Evolutionary conservation across 2,888 invertebrate species (phyloP).

Genomic region (Sepiola atlantica): DNA sequence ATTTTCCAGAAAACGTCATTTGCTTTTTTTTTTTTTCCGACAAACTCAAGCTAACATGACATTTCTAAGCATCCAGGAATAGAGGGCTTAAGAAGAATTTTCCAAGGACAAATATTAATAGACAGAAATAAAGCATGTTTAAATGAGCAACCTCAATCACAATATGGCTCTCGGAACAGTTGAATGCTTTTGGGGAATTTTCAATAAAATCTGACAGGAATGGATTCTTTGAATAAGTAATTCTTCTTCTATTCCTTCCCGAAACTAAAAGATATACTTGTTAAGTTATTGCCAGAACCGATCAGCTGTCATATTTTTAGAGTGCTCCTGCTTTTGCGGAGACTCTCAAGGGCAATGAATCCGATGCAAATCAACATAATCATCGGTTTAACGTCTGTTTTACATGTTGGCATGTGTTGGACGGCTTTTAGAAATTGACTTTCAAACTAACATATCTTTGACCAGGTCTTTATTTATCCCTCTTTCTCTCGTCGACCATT

Average conservation of each 20-base stretch:
- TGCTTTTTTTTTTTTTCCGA: not conserved
- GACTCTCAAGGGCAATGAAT: too few species aligned
- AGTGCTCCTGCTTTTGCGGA: not conserved
- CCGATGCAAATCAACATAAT: too few species aligned
- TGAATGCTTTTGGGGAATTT: not conserved
- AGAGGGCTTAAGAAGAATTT: not conserved
- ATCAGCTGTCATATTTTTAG: not conserved
- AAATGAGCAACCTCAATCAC: not conserved
- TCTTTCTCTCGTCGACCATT: too few species aligned
- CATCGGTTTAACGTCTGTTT: too few species aligned
- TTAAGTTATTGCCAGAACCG: not conserved
- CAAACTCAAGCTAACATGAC: not conserved
- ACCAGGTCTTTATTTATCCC: too few species aligned
- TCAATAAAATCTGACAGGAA: not conserved
- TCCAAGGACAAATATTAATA: not conserved
- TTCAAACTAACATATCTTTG: too few species aligned
- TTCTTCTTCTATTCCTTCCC: not conserved
- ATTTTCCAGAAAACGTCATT: not conserved
- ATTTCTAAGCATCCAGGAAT: not conserved
- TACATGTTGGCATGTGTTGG: too few species aligned
- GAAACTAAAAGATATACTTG: not conserved
- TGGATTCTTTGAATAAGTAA: not conserved
- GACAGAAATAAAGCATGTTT: not conserved
- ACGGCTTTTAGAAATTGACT: too few species aligned
- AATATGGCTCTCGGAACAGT: not conserved